Evolutionary conservation across 2,113 vertebrate genomes (phyloP).

Genomic region (Notarius quadriscutis): DNA sequence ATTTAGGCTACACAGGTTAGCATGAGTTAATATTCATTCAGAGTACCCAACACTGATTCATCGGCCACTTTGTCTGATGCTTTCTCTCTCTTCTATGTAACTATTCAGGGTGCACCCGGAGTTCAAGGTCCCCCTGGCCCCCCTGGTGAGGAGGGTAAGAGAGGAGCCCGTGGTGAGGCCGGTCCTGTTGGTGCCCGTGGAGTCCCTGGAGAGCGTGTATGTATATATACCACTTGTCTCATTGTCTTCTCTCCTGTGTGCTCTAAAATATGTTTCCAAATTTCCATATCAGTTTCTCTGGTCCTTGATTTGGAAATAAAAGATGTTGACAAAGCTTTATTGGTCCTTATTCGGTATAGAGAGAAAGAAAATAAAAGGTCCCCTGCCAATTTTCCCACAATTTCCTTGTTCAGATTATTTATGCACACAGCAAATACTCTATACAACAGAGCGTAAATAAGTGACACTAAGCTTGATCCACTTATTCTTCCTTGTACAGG

Average conservation of each 20-base stretch:
- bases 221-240: conserved; percentile 55
- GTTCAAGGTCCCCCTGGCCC: conserved; percentile 87
- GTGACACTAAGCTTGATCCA: not conserved
- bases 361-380: not conserved
- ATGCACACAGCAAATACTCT: not conserved
- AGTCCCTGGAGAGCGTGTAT: conserved; percentile 88
- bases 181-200: conserved; percentile 84
- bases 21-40: not conserved
- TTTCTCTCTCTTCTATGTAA: conserved; percentile 8
- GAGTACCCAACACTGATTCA: not conserved
- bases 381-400: not conserved
- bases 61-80: not conserved
- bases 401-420: not conserved
- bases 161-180: conserved; percentile 92
- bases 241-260: not conserved
- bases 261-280: not conserved
- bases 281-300: not conserved
- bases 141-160: conserved; percentile 93
- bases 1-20: not conserved
- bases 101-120: conserved; percentile 81
- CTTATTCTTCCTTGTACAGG: conserved; percentile 67
- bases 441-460: not conserved
- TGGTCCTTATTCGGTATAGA: not conserved
- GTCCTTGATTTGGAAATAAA: not conserved
- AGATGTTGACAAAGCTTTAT: not conserved